Evolutionary conservation across 2,113 vertebrate species (phyloP), one percentile per base, ranked within the genome.

Genomic region (Spermophilus dauricus): DNA sequence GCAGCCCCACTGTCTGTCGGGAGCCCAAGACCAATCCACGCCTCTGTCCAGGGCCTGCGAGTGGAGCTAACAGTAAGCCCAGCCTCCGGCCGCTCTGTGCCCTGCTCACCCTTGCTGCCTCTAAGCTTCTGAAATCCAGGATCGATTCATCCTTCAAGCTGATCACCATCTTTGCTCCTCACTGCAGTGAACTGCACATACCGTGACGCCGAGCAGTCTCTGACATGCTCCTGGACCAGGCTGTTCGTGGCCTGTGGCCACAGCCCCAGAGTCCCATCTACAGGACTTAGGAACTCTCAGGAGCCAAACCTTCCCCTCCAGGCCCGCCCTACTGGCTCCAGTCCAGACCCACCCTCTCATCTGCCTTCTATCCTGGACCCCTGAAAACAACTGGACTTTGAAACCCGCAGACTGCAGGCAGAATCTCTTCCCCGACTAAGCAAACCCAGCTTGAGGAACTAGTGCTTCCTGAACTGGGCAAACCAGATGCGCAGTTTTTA

Each of bases 201-300:
- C 2, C 22, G 13, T 16, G 81, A 26, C 70, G 17, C 24, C 7
- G 28, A 70, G 48, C 28, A 2, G 28, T 14, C 20, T 72, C 37
- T n/a, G 61, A 34, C 32, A n/a, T 2, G 37, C 18, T 77, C 53
- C 82, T 81, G 70, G 34, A 26, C 28, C 18, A 39, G 86, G 45
- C 13, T 42, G 24, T 9, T 56, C 70, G 20, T 5, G 72, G 42
- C 20, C 14, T 1, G 0, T 1, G 28, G n/a, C 28, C 22, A 61
- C 53, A 45, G 42, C 6, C 45, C 30, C 18, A 48, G 72, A 16
- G 58, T 20, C 53, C 2, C 0, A 0, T 4, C 14, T 11, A 56
- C 2, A 83, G 22, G 17, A 24, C 4, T 20, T 30, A 30, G 30
- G 4, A 3, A 5, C 28, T 61, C 58, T n/a, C 0, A 1, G 14